A percentile compares a stretch with the other conserved stretches of the same genome.
Evolutionary conservation across 2,797 vertebrate species (phyloP).

Genomic region (Margarornis squamiger): DNA sequence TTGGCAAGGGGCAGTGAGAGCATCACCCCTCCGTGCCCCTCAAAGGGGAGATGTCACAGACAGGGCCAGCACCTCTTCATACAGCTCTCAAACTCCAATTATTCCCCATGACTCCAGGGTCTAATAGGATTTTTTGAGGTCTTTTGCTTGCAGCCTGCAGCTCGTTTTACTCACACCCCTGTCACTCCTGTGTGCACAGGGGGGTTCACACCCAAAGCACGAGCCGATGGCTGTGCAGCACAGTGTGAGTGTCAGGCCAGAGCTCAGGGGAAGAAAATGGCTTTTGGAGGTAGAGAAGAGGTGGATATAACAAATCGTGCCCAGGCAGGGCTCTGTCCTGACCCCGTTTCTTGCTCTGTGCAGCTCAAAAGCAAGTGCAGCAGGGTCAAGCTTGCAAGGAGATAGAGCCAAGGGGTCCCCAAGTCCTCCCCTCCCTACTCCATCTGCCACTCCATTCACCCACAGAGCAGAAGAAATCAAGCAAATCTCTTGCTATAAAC

Average conservation of each 20-base stretch:
- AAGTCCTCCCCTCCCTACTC: neutral
- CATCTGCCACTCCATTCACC: constrained; percentile 44
- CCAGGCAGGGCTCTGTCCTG: neutral
- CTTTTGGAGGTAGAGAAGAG: neutral
- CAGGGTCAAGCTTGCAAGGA: neutral
- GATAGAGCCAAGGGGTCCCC: neutral
- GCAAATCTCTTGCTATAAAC: constrained; percentile 49
- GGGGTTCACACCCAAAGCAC: neutral
- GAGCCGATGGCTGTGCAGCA: neutral
- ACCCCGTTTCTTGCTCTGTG: neutral
- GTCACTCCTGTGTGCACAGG: fast-evolving
- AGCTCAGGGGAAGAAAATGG: neutral
- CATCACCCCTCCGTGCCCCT: neutral
- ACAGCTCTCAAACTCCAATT: neutral
- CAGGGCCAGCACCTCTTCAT: neutral
- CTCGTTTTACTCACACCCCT: neutral
- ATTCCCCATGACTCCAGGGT: neutral
- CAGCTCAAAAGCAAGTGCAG: neutral
- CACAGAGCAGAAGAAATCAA: constrained; percentile 13
- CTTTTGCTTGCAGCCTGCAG: neutral
- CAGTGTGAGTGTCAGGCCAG: neutral
- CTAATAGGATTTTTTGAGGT: neutral
- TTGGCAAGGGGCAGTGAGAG: neutral
- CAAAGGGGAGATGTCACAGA: fast-evolving
- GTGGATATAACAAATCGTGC: neutral